Percentiles rank a stretch among this genome's conserved stretches.
phyloP scores from a whole-genome alignment of 2,888 invertebrate species.

The Rotaria socialis region DNA sequence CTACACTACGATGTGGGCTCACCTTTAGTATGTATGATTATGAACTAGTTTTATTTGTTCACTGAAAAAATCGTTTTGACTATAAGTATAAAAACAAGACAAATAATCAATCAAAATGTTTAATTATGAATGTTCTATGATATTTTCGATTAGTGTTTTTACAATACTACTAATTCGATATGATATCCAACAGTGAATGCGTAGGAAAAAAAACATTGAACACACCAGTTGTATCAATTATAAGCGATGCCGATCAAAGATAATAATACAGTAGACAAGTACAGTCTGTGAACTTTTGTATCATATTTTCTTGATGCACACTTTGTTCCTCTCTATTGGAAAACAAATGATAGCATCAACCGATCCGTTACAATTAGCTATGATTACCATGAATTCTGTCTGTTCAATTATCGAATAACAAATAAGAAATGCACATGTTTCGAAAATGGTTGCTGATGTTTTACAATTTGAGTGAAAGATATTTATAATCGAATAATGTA shows the following conservation, averaged over 20 bases:
- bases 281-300: neutral
- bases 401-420: neutral
- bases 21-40: neutral
- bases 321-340: neutral
- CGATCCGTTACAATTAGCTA: neutral
- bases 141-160: neutral
- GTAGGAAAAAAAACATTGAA: neutral
- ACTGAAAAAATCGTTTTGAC: neutral
- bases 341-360: slow-evolving; percentile 6
- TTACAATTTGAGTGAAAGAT: no score
- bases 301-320: neutral
- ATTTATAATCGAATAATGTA: no score
- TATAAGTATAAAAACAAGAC: neutral
- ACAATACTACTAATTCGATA: neutral
- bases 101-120: neutral
- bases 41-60: neutral
- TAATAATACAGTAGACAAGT: neutral
- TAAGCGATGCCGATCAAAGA: neutral
- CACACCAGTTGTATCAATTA: neutral
- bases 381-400: neutral
- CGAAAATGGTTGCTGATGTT: neutral
- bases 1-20: neutral
- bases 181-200: neutral
- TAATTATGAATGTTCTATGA: neutral
- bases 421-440: neutral